Base-by-base conservation (phyloP, 2,113 vertebrate genomes). In the Pandion haliaetus region DNA sequence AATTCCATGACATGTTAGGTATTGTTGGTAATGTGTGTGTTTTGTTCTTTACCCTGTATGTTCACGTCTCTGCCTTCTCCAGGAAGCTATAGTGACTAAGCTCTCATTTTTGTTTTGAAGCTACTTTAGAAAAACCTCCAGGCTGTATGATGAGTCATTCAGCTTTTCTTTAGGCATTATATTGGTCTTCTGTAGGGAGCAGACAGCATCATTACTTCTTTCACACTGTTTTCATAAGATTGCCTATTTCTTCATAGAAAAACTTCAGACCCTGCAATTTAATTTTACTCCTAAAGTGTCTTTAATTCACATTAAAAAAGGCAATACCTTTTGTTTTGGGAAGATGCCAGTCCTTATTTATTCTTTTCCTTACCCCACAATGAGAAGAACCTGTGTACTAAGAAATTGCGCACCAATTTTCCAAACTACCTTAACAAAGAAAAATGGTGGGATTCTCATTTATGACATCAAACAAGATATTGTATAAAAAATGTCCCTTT, bases 101-200 rank as follows among this genome's bases (percentile, higher is more conserved):
- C 18, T 79, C 63, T 93, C 12, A 24, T 55, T 95, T 88, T 86
- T 82, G 26, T 92, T 87, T 91, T 79, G 83, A 88, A 88, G 44
- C 10, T 86, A 36, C 82, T 84, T 95, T 38, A 89, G 61, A 84
- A 95, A 94, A 45, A 92, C 13, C 71, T 71, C 36, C 65, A 84
- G 77, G 86, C 36, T 92, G 9, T 38, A 32, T n/a, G 62, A 78
- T 92, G 86, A 97, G 36, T 92, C 95, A 97, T 40, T 12, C 49
- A 89, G 34, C 52, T 87, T 88, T 94, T 91, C 77, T 90, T 81
- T 69, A 84, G 62, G 49, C 57, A 54, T 94, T 86, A n/a, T 77
- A 50, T 92, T 72, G 42, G 19, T 95, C 80, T 92, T 84, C 61
- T 52, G 25, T 25, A 90, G 34, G 45, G 34, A 94, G 54, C 19